Percentiles rank a stretch among this genome's conserved stretches.
Conservation (phyloP, 37 sponge, comb jelly and placozoan genomes). For the Hormiphora californensis region DNA sequence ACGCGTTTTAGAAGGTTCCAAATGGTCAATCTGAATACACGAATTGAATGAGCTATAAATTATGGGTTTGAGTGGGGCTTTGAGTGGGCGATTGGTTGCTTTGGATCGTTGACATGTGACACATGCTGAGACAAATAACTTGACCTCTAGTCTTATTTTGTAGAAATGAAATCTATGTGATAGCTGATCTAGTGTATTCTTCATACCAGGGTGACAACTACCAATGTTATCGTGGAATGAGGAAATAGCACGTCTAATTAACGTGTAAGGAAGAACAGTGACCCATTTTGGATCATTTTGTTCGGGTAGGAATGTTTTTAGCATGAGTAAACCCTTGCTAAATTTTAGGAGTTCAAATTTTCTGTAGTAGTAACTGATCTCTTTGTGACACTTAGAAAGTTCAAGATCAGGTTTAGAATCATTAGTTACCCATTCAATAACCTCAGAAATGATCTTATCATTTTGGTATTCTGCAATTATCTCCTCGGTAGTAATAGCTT, state of each 20-base stretch:
- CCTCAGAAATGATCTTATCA: background rate
- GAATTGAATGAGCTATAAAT: background rate
- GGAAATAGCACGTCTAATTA: background rate
- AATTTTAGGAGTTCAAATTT: background rate
- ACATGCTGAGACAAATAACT: background rate
- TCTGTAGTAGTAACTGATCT: background rate
- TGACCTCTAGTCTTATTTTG: background rate
- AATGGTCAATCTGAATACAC: background rate
- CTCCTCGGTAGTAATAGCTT: background rate
- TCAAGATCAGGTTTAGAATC: background rate
- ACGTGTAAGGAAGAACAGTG: background rate
- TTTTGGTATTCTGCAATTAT: background rate
- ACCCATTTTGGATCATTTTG: background rate
- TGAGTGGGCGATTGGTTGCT: background rate
- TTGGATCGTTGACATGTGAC: background rate
- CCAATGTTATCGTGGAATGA: background rate
- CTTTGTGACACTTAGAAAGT: background rate
- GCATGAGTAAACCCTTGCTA: background rate
- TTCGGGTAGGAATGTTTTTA: background rate
- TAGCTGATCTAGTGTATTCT: background rate
- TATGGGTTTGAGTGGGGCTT: background rate
- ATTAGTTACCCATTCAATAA: background rate
- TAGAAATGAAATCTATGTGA: background rate
- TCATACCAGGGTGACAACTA: background rate
- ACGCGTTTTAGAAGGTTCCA: slow-evolving; percentile 2